Conservation (phyloP, 2,113 vertebrate species). For the Synodontis membranacea region DNA sequence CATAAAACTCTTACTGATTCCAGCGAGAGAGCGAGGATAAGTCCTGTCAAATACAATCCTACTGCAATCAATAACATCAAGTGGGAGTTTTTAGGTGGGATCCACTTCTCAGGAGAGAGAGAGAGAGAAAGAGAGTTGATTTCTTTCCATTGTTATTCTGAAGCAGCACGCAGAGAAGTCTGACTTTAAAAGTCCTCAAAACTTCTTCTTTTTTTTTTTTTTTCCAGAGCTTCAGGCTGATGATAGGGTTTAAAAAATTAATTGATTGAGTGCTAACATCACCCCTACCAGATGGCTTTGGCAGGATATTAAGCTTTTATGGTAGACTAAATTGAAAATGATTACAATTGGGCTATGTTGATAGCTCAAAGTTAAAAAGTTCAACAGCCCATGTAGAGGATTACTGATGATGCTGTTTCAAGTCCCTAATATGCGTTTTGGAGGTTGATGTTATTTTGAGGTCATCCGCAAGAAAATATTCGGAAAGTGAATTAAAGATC, state of each 20-base stretch:
- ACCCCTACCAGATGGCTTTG: constrained; percentile 44
- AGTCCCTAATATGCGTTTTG: background rate
- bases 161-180: constrained; percentile 1
- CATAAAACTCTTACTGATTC: constrained; percentile 62
- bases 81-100: constrained; percentile 35
- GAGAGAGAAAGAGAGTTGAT: constrained; percentile 36
- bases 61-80: constrained; percentile 70
- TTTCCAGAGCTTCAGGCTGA: constrained; percentile 11
- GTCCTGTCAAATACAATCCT: constrained; percentile 69
- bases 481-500: background rate
- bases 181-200: constrained; percentile 16
- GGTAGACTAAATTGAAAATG: constrained; percentile 37
- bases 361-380: constrained; percentile 26
- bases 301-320: constrained; percentile 45
- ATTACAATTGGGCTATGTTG: constrained; percentile 27
- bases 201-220: constrained; percentile 25
- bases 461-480: background rate
- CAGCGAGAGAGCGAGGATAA: constrained; percentile 65
- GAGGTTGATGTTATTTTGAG: constrained; percentile 9
- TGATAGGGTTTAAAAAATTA: constrained; percentile 39
- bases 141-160: constrained; percentile 17
- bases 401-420: constrained; percentile 22
- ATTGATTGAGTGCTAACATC: constrained; percentile 39
- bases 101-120: constrained; percentile 51
- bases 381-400: constrained; percentile 24